A percentile compares a stretch with the other conserved stretches of the same genome.
Conservation (phyloP, 1,140 invertebrate genomes). For the Zaprionus tsacasi region DNA sequence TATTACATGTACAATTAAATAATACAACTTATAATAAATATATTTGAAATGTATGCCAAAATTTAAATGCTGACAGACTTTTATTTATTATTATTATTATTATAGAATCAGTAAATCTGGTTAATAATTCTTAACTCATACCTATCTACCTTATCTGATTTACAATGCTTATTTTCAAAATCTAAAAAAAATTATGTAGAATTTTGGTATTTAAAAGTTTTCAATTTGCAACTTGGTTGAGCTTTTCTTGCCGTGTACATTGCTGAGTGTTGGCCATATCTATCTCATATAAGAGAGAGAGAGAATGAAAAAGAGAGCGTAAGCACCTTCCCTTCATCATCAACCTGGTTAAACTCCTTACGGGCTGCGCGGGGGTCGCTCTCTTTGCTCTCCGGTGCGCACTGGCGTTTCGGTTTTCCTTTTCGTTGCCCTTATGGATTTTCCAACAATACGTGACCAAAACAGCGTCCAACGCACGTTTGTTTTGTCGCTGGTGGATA, state of each 20-base stretch:
- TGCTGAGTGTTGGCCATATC: neutral
- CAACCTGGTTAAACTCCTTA: constrained; percentile 13
- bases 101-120: too few relatives aligned
- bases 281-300: neutral
- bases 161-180: too few relatives aligned
- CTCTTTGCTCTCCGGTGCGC: constrained; percentile 36
- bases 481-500: constrained; percentile 18
- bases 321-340: constrained; percentile 10
- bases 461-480: constrained; percentile 44
- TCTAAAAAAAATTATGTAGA: neutral
- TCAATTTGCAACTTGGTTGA: neutral
- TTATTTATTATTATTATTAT: neutral
- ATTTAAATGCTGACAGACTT: neutral
- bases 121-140: too few relatives aligned
- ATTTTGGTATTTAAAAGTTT: neutral
- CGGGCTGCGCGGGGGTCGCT: constrained; percentile 21
- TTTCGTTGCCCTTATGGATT: constrained; percentile 62
- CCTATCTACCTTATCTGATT: too few relatives aligned
- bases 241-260: neutral
- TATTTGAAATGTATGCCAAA: constrained; percentile 63
- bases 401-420: constrained; percentile 20
- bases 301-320: neutral
- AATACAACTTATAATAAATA: constrained; percentile 75
- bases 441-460: constrained; percentile 75
- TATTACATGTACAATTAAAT: constrained; percentile 79